These are phyloP conservation scores for Sceloporus undulatus DNA, from an alignment of 2,113 vertebrate species.

Conservation along the genomic window DNA sequence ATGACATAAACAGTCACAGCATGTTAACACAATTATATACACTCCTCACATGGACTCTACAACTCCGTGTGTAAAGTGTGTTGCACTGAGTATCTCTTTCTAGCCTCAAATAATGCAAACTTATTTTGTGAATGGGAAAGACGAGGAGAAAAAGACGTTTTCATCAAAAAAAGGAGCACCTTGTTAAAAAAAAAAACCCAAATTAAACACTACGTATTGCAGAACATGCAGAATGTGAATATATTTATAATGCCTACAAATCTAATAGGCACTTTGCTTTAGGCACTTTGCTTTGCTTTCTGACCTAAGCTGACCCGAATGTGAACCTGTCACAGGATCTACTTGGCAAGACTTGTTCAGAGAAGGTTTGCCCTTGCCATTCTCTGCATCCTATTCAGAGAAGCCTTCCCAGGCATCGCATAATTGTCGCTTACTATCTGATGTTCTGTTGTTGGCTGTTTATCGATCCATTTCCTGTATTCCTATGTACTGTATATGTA, in stretches of 20 bases:
- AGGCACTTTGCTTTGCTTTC: background rate
- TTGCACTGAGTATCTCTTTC: background rate
- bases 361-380: background rate
- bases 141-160: background rate
- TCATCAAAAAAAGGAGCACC: background rate
- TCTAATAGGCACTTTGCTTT: background rate
- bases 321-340: no score
- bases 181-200: no score
- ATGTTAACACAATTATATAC: no score
- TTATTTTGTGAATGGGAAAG: background rate
- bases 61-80: background rate
- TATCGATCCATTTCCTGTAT: no score
- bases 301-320: no score
- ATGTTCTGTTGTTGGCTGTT: no score
- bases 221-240: background rate
- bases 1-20: background rate
- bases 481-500: no score
- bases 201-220: background rate
- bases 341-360: no score
- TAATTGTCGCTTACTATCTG: no score
- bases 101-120: background rate
- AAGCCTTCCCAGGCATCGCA: no score
- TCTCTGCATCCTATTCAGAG: no score
- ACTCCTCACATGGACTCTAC: background rate
- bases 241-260: background rate